phyloP scores from a whole-genome alignment of 1,140 invertebrate genomes.

The Lasaia peninsularis region DNA sequence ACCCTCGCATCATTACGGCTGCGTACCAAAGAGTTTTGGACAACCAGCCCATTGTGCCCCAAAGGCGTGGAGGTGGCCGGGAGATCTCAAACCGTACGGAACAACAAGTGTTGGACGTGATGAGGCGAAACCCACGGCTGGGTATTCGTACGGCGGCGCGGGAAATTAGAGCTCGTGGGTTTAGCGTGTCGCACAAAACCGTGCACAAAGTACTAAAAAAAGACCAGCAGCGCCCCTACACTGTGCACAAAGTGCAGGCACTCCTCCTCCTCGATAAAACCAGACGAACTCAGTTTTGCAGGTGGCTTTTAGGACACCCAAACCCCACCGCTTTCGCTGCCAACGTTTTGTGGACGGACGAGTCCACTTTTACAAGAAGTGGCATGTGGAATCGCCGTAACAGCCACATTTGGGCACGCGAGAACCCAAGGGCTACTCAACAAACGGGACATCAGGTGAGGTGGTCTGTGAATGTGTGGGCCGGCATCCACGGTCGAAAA shows the following conservation, averaged over 20 bases:
- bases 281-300: slow-evolving; percentile 14
- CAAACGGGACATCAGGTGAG: slow-evolving; percentile 15
- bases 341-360: slow-evolving; percentile 19
- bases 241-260: slow-evolving; percentile 13
- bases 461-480: slow-evolving; percentile 21
- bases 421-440: slow-evolving; percentile 14
- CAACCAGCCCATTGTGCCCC: too few species aligned
- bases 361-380: slow-evolving; percentile 20
- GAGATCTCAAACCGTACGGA: too few species aligned
- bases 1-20: too few species aligned
- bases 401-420: slow-evolving; percentile 10
- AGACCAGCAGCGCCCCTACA: too few species aligned
- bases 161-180: too few species aligned
- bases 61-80: too few species aligned
- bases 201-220: too few species aligned
- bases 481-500: slow-evolving; percentile 10
- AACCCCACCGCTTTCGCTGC: slow-evolving; percentile 8
- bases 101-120: too few species aligned
- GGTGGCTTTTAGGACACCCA: slow-evolving; percentile 16
- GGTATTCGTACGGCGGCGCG: too few species aligned
- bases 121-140: too few species aligned
- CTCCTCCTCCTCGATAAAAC: slow-evolving; percentile 6
- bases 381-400: slow-evolving; percentile 23
- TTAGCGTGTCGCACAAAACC: too few species aligned
- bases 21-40: too few species aligned